Conservation (phyloP, 2,113 vertebrate species). For the Actenoides hombroni region DNA sequence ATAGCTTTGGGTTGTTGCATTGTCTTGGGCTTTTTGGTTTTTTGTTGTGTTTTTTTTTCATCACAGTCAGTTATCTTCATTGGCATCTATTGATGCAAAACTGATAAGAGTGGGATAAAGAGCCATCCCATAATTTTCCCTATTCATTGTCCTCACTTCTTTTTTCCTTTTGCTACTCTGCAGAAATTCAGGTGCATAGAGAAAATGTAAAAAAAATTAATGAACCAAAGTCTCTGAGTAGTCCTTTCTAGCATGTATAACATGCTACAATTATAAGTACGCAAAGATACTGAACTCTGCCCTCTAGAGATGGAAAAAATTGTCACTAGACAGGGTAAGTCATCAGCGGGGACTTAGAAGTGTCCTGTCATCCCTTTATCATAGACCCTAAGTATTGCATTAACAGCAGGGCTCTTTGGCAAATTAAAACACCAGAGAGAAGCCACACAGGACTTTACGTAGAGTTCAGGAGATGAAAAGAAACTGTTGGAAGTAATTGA, state of each 20-base stretch:
- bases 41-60: neutral
- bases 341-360: neutral
- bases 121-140: neutral
- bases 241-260: neutral
- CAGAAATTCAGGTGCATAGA: neutral
- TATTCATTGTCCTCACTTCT: neutral
- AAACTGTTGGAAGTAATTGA: neutral
- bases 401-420: neutral
- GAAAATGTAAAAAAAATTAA: neutral
- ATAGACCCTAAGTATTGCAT: neutral
- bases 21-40: neutral
- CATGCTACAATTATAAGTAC: neutral
- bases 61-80: neutral
- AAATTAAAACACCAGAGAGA: neutral
- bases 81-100: neutral
- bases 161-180: neutral
- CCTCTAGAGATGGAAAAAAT: neutral
- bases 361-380: neutral
- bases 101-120: neutral
- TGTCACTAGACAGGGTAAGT: neutral
- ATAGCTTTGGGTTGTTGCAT: neutral
- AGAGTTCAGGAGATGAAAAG: slow-evolving; percentile 1
- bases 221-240: neutral
- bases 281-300: neutral
- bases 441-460: neutral